These are phyloP conservation scores for Lasioglossum leucozonium DNA, from an alignment of 2,888 invertebrate species.

Conservation along the genomic window DNA sequence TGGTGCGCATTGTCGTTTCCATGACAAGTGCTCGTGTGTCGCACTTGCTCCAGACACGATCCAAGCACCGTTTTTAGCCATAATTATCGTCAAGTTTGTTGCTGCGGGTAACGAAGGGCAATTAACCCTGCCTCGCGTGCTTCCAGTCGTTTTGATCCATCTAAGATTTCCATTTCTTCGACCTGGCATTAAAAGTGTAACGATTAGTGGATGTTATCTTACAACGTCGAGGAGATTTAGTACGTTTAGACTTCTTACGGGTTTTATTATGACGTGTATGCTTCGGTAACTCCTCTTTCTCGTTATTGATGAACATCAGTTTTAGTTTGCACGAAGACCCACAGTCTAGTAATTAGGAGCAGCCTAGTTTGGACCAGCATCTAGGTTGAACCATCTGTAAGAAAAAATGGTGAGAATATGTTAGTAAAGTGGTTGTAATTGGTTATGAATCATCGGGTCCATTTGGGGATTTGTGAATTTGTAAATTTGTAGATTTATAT, in stretches of 20 bases:
- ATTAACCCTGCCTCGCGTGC: background rate
- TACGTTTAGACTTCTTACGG: background rate
- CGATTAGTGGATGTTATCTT: background rate
- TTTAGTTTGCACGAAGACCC: no score
- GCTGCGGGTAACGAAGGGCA: background rate
- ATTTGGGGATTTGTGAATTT: no score
- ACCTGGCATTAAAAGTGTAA: background rate
- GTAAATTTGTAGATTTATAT: background rate
- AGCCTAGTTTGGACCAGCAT: background rate
- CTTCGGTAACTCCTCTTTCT: background rate
- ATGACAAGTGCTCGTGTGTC: background rate
- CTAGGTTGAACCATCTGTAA: conserved; percentile 5
- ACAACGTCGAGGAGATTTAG: background rate
- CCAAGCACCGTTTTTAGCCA: background rate
- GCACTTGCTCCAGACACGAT: background rate
- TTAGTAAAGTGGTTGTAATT: background rate
- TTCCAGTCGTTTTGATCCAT: background rate
- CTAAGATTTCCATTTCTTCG: background rate
- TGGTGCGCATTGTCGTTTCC: background rate
- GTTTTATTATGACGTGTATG: background rate
- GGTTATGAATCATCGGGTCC: background rate
- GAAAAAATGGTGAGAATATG: background rate
- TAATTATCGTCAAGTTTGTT: background rate
- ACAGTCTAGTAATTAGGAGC: background rate
- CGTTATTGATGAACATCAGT: background rate